phyloP scores from a whole-genome alignment of 2,888 invertebrate genomes.

The Melanostoma scalare region DNA sequence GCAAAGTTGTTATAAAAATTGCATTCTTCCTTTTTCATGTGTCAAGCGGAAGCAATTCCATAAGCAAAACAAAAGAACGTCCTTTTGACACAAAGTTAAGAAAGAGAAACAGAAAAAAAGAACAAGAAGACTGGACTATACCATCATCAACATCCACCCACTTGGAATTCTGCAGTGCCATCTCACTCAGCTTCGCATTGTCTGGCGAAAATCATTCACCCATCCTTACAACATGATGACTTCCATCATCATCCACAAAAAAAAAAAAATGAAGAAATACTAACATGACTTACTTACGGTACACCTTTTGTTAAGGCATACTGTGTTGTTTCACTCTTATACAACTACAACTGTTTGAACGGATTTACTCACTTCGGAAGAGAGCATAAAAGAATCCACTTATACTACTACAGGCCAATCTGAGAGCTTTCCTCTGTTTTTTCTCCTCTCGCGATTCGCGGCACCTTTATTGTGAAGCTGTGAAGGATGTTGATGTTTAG shows the following conservation, averaged over 20 bases:
- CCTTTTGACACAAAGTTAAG: conserved; percentile 37
- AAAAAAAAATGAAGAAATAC: conserved; percentile 7
- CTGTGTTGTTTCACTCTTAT: background rate
- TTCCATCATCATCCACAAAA: conserved; percentile 42
- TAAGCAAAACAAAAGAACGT: conserved; percentile 27
- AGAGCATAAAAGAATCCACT: conserved; percentile 43
- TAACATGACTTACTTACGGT: conserved; percentile 58
- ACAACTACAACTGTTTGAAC: conserved; percentile 10
- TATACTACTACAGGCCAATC: conserved; percentile 40
- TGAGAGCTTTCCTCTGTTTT: conserved; percentile 46
- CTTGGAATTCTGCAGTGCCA: conserved; percentile 41
- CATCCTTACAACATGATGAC: conserved; percentile 42
- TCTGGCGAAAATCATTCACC: conserved; percentile 53
- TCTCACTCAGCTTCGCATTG: conserved; percentile 28
- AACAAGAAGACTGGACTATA: conserved; percentile 27
- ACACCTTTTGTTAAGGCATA: conserved; percentile 8
- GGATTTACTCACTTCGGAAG: conserved; percentile 51
- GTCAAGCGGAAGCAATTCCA: conserved; percentile 8
- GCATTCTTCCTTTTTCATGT: background rate
- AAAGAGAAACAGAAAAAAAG: conserved; percentile 2
- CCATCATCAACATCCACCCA: conserved; percentile 15
- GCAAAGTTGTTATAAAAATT: background rate
- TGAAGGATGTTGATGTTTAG: conserved; percentile 53
- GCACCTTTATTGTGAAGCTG: conserved; percentile 15
- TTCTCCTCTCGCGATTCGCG: conserved; percentile 11